Evolutionary conservation across 2,113 vertebrate genomes (phyloP), one percentile per base, ranked within the genome.

Genomic region (Heterochromis multidens): DNA sequence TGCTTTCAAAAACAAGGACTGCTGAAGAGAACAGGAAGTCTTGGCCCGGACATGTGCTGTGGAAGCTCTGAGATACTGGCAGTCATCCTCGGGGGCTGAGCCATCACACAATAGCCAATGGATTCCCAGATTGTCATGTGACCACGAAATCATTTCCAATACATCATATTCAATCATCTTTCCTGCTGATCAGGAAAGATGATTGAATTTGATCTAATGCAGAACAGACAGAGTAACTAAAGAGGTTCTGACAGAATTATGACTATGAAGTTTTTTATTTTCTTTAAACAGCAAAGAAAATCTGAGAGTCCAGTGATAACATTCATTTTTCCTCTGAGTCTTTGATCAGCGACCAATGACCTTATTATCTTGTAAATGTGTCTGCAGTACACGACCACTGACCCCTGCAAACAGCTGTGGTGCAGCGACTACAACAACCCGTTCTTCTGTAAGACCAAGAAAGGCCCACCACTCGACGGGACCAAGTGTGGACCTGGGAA

Each of bases 331-430:
- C 67, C 67, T 49, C 3, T 72, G 23, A 72, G 13, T 10, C 14
- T 14, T 12, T 14, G 16, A 46, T 43, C 65, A 70, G 5, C 23
- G 19, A 17, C 43, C 43, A 49, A 19, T 54, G 21, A 37, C 25
- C 4, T n/a, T 74, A 9, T 63, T 1, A 43, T n/a, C 58, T 5
- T 88, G n/a, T 94, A 9, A 54, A 9, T 54, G 16, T 94, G 83
- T 92, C 60, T 91, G 23, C 94, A 99, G 98, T 99, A 99, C 95
- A 95, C 97, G 11, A 98, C 95, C 0, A 96, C 95, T 5, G 98
- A 99, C 58, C 98, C 98, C 70, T 99, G 98, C 93, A 98, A 98
- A 82, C 98, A 99, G 91, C 95, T 99, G 74, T 99, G 98, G 98
- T 99, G 98, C 60, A 99, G 98, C 82, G 97, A 99, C 80, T 97